Evolutionary conservation across 1,140 invertebrate genomes (phyloP).

Genomic region (Diorhabda sublineata): DNA sequence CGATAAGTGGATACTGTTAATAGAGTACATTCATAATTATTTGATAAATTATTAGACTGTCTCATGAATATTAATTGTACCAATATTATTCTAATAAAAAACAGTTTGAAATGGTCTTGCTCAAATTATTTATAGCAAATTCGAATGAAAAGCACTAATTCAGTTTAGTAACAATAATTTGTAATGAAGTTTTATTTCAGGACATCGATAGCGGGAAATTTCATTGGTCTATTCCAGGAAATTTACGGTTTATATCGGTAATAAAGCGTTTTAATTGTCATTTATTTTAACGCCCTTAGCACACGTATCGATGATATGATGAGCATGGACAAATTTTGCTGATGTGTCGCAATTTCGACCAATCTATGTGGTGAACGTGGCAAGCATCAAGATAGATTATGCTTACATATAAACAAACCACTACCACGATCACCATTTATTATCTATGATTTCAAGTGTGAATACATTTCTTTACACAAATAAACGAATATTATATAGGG

Average conservation of each 20-base stretch:
- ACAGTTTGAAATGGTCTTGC: neutral
- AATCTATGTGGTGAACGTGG: no score
- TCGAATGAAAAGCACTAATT: neutral
- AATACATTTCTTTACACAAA: no score
- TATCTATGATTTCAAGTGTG: constrained; percentile 9
- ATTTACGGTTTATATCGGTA: constrained; percentile 11
- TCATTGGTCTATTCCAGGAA: neutral
- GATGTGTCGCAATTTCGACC: constrained; percentile 12
- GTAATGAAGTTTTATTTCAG: constrained; percentile 12
- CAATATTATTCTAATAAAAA: no score
- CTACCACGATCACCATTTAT: neutral
- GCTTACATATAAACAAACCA: constrained; percentile 10
- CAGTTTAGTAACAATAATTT: constrained; percentile 11
- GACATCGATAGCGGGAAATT: constrained; percentile 2
- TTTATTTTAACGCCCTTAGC: constrained; percentile 12
- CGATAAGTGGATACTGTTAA: no score
- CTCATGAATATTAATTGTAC: no score
- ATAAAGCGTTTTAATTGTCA: constrained; percentile 16
- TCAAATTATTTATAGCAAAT: neutral
- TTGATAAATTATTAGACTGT: no score
- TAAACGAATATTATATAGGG: no score
- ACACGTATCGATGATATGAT: constrained; percentile 16
- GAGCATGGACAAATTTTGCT: constrained; percentile 11
- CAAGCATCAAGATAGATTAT: neutral
- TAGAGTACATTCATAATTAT: no score